These are phyloP conservation scores for Terrapene triunguis DNA, from an alignment of 2,113 vertebrate species.

Conservation along the genomic window DNA sequence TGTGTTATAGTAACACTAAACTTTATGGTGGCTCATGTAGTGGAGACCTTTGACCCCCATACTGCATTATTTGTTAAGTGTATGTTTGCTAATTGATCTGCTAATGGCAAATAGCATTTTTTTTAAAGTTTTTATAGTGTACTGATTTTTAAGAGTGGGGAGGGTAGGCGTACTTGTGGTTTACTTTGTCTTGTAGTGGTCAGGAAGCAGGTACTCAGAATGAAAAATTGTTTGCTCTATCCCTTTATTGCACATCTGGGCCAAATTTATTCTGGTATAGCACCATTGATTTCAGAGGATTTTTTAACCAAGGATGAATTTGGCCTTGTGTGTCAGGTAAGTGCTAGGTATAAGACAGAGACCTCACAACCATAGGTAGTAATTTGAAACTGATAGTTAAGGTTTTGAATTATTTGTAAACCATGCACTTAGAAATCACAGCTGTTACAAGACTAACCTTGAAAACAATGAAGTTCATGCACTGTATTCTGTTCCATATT, in stretches of 20 bases:
- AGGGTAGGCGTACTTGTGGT: fast-evolving
- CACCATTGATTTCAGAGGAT: not conserved
- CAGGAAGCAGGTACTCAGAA: not conserved
- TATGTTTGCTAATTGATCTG: constrained; percentile 22
- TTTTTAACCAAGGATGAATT: not conserved
- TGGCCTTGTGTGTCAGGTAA: not conserved
- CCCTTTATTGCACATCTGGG: not conserved
- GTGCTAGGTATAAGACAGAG: not conserved
- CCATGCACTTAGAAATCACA: not conserved
- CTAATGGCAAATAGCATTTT: not conserved
- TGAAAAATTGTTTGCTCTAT: not conserved
- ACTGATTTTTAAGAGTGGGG: not conserved
- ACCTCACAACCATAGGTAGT: not conserved
- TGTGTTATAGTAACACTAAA: not conserved
- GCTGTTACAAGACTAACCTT: not conserved
- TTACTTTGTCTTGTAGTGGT: not conserved
- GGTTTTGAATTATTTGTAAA: not conserved
- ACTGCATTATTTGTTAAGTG: not conserved
- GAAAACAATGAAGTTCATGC: fast-evolving
- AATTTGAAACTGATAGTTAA: not conserved
- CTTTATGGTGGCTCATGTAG: constrained; percentile 3
- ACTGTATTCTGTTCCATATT: fast-evolving
- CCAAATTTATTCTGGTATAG: not conserved
- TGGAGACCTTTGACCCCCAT: constrained; percentile 7
- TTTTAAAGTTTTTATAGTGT: not conserved